These are phyloP conservation scores for Lepidocyrtinus sp. DNA, from an alignment of 2,888 invertebrate genomes.

Conservation along the genomic window DNA sequence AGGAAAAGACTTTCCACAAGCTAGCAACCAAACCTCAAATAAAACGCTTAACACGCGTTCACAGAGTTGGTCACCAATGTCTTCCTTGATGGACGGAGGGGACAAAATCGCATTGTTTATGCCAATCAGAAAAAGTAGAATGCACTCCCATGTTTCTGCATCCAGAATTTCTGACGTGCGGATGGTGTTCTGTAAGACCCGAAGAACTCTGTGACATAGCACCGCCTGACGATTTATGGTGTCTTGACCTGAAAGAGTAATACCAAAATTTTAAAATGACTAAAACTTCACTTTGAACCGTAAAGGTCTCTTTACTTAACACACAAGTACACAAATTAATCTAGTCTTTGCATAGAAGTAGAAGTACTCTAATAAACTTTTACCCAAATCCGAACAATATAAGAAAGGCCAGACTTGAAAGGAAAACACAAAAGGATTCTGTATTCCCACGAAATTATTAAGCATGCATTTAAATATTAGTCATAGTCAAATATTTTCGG, in stretches of 20 bases:
- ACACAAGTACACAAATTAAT: no score
- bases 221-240: slow-evolving; percentile 94
- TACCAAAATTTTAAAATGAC: no score
- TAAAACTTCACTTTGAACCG: neutral
- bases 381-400: slow-evolving; percentile 87
- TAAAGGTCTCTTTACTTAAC: neutral
- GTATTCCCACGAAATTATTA: slow-evolving; percentile 35
- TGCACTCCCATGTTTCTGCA: slow-evolving; percentile 91
- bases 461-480: no score
- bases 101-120: slow-evolving; percentile 93
- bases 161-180: slow-evolving; percentile 84
- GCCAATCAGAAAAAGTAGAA: slow-evolving; percentile 88
- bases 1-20: slow-evolving; percentile 88
- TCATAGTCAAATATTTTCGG: no score
- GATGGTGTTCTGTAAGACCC: slow-evolving; percentile 86
- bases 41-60: slow-evolving; percentile 94
- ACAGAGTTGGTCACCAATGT: slow-evolving; percentile 95
- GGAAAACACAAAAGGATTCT: slow-evolving; percentile 70
- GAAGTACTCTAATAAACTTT: slow-evolving; percentile 69
- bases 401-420: slow-evolving; percentile 91
- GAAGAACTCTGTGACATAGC: slow-evolving; percentile 90
- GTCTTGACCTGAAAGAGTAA: slow-evolving; percentile 88
- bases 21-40: slow-evolving; percentile 89
- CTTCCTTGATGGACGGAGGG: slow-evolving; percentile 93
- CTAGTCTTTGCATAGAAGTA: no score